phyloP scores from a whole-genome alignment of 1,140 invertebrate genomes.

The Planococcus citri region DNA sequence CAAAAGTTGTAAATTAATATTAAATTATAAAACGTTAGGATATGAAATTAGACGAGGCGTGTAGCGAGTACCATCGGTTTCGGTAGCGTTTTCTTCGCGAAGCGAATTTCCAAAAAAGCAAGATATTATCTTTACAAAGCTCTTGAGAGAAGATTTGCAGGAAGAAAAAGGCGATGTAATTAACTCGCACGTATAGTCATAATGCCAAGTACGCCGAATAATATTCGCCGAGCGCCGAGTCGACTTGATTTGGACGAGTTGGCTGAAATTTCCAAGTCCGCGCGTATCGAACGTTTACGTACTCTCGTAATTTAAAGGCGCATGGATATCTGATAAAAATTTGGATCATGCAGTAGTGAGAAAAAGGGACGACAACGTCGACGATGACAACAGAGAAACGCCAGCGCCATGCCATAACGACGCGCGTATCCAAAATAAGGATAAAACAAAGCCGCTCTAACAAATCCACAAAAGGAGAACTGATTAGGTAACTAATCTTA shows the following conservation, averaged over 20 bases:
- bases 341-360: not conserved
- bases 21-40: not conserved
- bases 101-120: too few species aligned
- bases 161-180: not conserved
- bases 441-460: conserved; percentile 5
- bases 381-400: not conserved
- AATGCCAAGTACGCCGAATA: too few species aligned
- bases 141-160: not conserved
- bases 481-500: conserved; percentile 20
- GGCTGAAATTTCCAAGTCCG: too few species aligned
- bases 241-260: too few species aligned
- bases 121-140: too few species aligned
- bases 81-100: too few species aligned
- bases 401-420: too few species aligned
- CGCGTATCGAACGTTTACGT: not conserved
- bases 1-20: not conserved
- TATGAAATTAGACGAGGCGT: not conserved
- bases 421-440: not conserved
- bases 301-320: too few species aligned
- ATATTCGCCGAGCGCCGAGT: too few species aligned
- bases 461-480: conserved; percentile 6
- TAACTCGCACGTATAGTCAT: not conserved
- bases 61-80: too few species aligned
- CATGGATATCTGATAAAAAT: not conserved
- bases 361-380: not conserved